These are phyloP conservation scores for Phaenicophaeus curvirostris DNA, from an alignment of 2,797 vertebrate genomes.

Conservation along the genomic window DNA sequence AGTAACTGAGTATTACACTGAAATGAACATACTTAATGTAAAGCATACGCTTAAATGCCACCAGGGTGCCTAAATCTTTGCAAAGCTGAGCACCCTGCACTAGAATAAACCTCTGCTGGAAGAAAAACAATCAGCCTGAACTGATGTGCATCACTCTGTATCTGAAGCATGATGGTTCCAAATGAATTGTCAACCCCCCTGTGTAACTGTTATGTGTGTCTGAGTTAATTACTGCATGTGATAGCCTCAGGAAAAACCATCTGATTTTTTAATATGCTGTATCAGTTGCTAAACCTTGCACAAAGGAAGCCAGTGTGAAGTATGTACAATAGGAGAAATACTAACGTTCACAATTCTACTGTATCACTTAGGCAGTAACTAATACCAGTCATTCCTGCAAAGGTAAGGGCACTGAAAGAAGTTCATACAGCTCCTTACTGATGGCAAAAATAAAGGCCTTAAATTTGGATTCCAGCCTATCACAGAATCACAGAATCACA, in stretches of 20 bases:
- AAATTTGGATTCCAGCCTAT: neutral
- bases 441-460: neutral
- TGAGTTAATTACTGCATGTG: slow-evolving; percentile 5
- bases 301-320: neutral
- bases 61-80: neutral
- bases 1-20: neutral
- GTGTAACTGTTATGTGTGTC: neutral
- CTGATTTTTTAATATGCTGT: neutral
- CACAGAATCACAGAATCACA: no score
- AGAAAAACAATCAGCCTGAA: neutral
- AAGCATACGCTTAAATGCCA: neutral
- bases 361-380: neutral
- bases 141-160: neutral
- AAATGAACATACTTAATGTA: neutral
- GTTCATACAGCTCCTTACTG: neutral
- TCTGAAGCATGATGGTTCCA: neutral
- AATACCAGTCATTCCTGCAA: neutral
- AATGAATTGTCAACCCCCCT: neutral
- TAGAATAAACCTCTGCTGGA: neutral
- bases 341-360: neutral
- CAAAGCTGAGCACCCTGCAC: neutral
- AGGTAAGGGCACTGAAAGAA: neutral
- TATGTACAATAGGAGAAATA: neutral
- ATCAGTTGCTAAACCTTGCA: neutral
- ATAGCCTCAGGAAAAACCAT: neutral